Base-by-base conservation (phyloP, 2,797 vertebrate species). In the Anguilla pacifica region DNA sequence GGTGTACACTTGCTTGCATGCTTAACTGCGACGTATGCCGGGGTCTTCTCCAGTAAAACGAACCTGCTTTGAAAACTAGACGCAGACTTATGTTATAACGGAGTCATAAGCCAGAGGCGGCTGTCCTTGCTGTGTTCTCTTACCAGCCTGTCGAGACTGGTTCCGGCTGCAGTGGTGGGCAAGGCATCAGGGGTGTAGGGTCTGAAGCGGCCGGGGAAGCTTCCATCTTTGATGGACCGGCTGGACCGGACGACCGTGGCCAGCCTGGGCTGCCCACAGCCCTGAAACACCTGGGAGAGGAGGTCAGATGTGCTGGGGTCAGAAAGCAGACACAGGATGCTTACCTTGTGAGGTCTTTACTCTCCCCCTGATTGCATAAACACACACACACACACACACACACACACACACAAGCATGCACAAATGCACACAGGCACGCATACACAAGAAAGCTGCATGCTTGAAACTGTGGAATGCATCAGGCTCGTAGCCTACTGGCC, bases 151-250 rank as follows among this genome's bases (percentile, higher is more conserved):
- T 99, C 98, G 92, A 99, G 93, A 92, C 97, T 99, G 0, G 99
- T 99, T 55, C 99, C 98, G 0, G 98, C 98, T 0, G 98, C 98
- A 0, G 99, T 99, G 0, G 98, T 99, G 0, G 99, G 98, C 64
- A 97, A 91, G 57, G 98, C 96, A 13, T 99, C 98, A 0, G 97
- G 98, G 88, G 96, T 96, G 93, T 99, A 98, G 0, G 98, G 97
- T 46, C 97, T 96, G 93, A 99, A 99, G 74, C 99, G 97, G 35
- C 97, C 95, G 0, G 94, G 96, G 84, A 99, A 98, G 55, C 93
- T 90, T 0, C 96, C 90, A n/a, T 99, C 98, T 0, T 98, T 97
- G 46, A 95, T 93, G 0, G 98, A 98, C 2, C 98, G 97, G 39
- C 94, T 93, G 1, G 95, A 88, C 0, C 98, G 96, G 88, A 95